Conservation (phyloP, 2,797 vertebrate genomes). For the Oreochromis mossambicus region DNA sequence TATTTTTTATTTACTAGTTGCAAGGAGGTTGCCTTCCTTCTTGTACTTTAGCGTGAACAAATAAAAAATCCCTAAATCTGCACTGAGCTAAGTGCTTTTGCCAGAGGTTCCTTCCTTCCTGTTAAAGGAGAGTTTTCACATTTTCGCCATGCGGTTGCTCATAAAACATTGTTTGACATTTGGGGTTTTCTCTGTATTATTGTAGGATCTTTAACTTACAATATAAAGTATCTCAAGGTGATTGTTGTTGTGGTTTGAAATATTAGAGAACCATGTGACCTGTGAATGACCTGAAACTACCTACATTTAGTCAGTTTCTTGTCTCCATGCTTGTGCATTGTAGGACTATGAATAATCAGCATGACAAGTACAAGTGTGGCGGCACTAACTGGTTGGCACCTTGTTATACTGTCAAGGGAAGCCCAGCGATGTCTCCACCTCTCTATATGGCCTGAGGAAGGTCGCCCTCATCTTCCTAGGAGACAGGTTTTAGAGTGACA, state of each 20-base stretch:
- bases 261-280: background rate
- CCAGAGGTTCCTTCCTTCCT: background rate
- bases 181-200: background rate
- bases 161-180: background rate
- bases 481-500: conserved; percentile 24
- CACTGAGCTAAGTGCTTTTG: background rate
- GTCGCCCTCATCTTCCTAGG: conserved; percentile 34
- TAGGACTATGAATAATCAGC: conserved; percentile 35
- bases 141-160: background rate
- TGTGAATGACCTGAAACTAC: background rate
- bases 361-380: conserved; percentile 32
- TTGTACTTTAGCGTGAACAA: background rate
- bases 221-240: background rate
- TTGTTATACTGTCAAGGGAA: conserved; percentile 37
- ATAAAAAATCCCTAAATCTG: background rate
- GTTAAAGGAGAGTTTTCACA: background rate
- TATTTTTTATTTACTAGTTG: background rate
- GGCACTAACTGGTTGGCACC: conserved; percentile 37
- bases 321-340: background rate
- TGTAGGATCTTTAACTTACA: background rate
- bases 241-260: background rate
- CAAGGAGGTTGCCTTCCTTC: background rate
- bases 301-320: conserved; percentile 5
- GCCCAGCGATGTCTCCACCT: conserved; percentile 27
- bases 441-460: conserved; percentile 23